A percentile compares a stretch with the other conserved stretches of the same genome.
Conservation (phyloP, 2,888 invertebrate species). For the Aporophyla nigra region DNA sequence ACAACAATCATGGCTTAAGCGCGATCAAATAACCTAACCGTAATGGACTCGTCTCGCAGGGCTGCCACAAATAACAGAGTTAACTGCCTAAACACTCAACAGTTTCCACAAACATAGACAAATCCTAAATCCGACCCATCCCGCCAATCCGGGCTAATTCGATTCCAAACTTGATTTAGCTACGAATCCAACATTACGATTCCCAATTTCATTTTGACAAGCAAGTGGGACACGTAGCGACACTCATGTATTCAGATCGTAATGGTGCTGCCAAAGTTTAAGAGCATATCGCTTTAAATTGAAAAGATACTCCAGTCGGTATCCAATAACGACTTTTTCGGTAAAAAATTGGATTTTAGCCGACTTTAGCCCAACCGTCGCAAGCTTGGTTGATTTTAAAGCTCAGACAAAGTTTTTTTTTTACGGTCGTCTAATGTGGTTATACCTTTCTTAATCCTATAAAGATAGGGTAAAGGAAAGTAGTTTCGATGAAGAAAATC, state of each 20-base stretch:
- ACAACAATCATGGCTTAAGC: background rate
- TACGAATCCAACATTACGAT: conserved; percentile 46
- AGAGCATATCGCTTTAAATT: conserved; percentile 49
- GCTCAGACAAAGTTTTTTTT: background rate
- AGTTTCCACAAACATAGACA: conserved; percentile 17
- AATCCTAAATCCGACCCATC: conserved; percentile 16
- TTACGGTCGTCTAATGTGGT: background rate
- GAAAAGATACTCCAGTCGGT: conserved; percentile 39
- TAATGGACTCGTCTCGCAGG: background rate
- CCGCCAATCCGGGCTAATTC: conserved; percentile 48
- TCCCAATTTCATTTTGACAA: conserved; percentile 63
- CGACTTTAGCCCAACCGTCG: background rate
- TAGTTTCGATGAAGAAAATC: background rate
- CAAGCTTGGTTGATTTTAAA: background rate
- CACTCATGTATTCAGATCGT: conserved; percentile 35
- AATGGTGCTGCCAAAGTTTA: conserved; percentile 51
- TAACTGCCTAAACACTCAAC: conserved; percentile 12
- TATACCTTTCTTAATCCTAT: background rate
- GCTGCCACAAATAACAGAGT: conserved; percentile 13
- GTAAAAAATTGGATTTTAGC: background rate
- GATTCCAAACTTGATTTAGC: conserved; percentile 56
- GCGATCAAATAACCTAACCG: background rate
- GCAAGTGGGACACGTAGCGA: conserved; percentile 36
- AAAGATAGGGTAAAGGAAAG: background rate
- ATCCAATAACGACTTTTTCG: background rate